Base-by-base conservation (phyloP, 2,113 vertebrate species). In the Aspidoscelis tigris region DNA sequence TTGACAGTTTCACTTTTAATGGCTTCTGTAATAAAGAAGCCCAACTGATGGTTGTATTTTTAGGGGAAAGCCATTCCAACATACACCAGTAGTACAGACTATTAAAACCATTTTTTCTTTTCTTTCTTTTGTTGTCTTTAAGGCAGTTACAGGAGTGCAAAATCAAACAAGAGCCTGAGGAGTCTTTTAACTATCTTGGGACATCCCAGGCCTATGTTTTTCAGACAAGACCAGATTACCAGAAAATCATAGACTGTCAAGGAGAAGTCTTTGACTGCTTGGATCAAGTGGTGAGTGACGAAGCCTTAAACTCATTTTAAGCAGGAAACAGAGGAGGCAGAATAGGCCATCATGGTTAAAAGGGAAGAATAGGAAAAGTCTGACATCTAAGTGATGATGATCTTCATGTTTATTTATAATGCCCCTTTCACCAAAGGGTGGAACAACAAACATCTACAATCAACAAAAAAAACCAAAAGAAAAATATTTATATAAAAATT, bases 141-240 rank as follows among this genome's bases (percentile, higher is more conserved):
- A 96, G 95, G 88, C 86, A 1, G 14, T 87, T 94, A 77, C 47
- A 84, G 86, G 80, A 90, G 44, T 16, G 26, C 65, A 76, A 76
- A 91, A 21, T 33, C 4, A 41, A 6, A 0, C n/a, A 26, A 16
- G 79, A 73, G 0, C 65, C 47, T 58, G 44, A 87, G 1, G 88
- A 88, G 20, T 86, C 88, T 14, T 3, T 1, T 0, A 0, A 1
- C 0, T 88, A 79, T 61, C 69, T 86, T 64, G 84, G 73, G 2
- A 84, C 93, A 0, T 96, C 95, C 0, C 95, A 96, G 86, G 89
- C 79, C 11, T 1, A 83, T 2, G 86, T 96, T 41, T 90, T 96
- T 22, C 1, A 81, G 44, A 87, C 43, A 87, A 96, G 95, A 69
- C 95, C 96, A 55, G 64, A 96, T 84, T 96, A 96, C 76, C 91